Base-by-base conservation (phyloP, 1,140 invertebrate species). In the Scaptomyza hsui region DNA sequence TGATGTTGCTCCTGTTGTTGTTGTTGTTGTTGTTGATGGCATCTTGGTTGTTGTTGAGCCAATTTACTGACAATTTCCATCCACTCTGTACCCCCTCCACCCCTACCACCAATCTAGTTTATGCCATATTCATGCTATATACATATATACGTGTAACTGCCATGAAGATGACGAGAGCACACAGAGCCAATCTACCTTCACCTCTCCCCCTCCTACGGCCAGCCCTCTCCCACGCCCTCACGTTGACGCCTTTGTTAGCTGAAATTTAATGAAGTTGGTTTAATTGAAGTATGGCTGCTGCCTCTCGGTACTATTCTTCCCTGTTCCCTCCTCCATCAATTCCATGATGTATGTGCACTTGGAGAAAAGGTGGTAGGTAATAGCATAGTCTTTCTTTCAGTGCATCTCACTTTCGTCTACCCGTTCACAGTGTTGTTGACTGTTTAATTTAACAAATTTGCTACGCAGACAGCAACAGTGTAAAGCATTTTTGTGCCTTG, bases 241-340 rank as follows among this genome's bases (percentile, higher is more conserved):
- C 47, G 48, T 72, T 85, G 72, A 77, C 81, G 77, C 78, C 83
- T 88, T 88, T 88, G 82, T 88, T 88, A 88, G 83, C 82, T 88
- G 83, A 88, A 88, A 88, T 88, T 89, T 88, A 88, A 88, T 88
- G 82, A 88, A 88, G 82, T 88, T 88, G 82, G 83, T 88, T 88
- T 88, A 88, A 88, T 88, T 88, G 82, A 88, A 88, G 82, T 89
- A 88, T 88, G 75, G 75, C 49, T 70, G 61, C 55, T 64, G 69
- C 68, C 61, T 44, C 41, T n/a, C 44, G 7, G 16, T 13, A 39
- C 16, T 53, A 18, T 39, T 32, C 3, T 21, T 32, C 10, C 21
- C 15, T 4, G 9, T 18, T 7, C 37, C 9, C 35, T 0, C 26
- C 52, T 0, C 26, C 52, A 48, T 10, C 51, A 37, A 37, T 37